Base-by-base conservation (phyloP, 2,797 vertebrate species). In the Bucorvus abyssinicus region DNA sequence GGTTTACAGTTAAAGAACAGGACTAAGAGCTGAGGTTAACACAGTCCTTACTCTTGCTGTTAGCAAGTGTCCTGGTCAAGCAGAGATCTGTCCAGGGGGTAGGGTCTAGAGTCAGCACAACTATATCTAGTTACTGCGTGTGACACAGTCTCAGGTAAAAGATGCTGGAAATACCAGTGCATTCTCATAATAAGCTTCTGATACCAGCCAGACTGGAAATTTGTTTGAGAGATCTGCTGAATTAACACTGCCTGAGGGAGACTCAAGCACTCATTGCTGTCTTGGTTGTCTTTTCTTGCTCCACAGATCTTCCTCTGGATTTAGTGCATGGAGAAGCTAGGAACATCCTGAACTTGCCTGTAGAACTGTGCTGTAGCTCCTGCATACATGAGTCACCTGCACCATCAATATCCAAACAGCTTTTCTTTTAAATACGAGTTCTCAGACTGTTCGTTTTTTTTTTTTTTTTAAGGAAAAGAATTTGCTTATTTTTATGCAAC, bases 301-400 rank as follows among this genome's bases (percentile, higher is more conserved):
- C 97, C 98, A 83, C 98, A 99, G 99, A 97, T 98, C 98, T 84
- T 85, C 97, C n/a, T 98, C 99, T 95, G 98, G 98, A 53, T 99
- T 99, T 90, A 98, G 98, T 42, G 98, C 99, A 73, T 99, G 99
- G 99, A 99, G 99, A 97, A 99, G 99, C 96, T 99, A 98, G 98
- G 98, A 89, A 24, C 44, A 23, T 36, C 52, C 65, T 65, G 8
- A 61, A 40, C 38, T 67, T 71, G 61, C 59, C 45, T 0, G 14
- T 63, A 86, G 74, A 57, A 49, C 85, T 56, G 32, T 36, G 50
- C 86, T 2, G 18, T 70, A 92, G 86, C 93, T 94, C 17, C 93
- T 45, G 78, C 26, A 1, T 50, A 30, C 85, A 55, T 56, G 53
- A 84, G 63, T 90, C 86, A 81, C 81, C 85, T 73, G 63, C 50